Conservation (phyloP, 2,888 invertebrate species). For the Chrysina gloriosa region DNA sequence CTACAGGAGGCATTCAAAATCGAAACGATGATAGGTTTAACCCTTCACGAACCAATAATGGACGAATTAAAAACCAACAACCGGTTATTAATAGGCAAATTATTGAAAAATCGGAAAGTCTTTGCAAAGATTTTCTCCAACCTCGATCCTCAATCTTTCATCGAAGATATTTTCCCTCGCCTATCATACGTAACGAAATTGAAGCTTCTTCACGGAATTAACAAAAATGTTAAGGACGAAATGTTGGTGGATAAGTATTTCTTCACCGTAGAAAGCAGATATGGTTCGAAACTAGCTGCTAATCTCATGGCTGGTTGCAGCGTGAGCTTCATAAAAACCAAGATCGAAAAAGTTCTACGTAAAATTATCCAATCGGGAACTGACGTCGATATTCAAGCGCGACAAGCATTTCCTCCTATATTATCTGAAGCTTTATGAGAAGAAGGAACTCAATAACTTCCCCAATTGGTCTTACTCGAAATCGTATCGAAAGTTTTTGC, state of each 20-base stretch:
- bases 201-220: constrained; percentile 37
- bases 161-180: constrained; percentile 41
- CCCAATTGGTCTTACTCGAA: background rate
- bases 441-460: background rate
- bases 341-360: constrained; percentile 20
- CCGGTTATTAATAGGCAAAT: constrained; percentile 36
- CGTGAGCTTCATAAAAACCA: constrained; percentile 33
- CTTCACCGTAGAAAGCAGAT: constrained; percentile 27
- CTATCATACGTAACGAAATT: constrained; percentile 39
- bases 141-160: constrained; percentile 22
- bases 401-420: constrained; percentile 32
- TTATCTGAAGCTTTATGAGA: constrained; percentile 34
- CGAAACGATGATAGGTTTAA: constrained; percentile 41
- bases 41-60: constrained; percentile 25
- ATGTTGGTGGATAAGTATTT: constrained; percentile 40
- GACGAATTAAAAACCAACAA: constrained; percentile 40
- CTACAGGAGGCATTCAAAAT: constrained; percentile 43
- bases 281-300: constrained; percentile 42
- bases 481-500: background rate
- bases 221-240: constrained; percentile 32
- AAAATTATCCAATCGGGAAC: constrained; percentile 30
- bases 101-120: constrained; percentile 36
- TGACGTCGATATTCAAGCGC: constrained; percentile 40
- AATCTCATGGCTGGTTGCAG: constrained; percentile 39
- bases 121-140: constrained; percentile 27